Evolutionary conservation across 2,888 invertebrate species (phyloP).

Genomic region (Tenthredo notha): DNA sequence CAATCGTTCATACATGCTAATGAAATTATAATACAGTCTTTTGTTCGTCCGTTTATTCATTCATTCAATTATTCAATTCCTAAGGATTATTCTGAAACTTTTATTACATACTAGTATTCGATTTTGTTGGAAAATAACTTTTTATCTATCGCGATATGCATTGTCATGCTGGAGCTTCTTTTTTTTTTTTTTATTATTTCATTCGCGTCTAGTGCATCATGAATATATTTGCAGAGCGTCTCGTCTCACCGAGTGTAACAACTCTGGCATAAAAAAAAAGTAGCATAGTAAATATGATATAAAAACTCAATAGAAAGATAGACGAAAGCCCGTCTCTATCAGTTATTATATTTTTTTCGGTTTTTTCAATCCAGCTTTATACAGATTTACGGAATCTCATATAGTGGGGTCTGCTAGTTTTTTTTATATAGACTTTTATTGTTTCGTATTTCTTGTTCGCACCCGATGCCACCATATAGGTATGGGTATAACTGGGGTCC

Average conservation of each 20-base stretch:
- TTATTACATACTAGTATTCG: too few relatives aligned
- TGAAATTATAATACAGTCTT: neutral
- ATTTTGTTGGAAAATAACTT: too few relatives aligned
- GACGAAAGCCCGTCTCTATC: neutral
- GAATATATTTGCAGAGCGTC: neutral
- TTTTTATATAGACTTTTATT: neutral
- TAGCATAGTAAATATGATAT: neutral
- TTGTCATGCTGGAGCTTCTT: too few relatives aligned
- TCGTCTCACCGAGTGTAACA: neutral
- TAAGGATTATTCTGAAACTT: too few relatives aligned
- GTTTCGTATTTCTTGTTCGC: neutral
- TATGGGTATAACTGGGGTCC: neutral
- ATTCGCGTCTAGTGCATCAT: too few relatives aligned
- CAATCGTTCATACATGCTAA: neutral
- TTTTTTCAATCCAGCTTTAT: neutral
- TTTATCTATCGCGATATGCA: too few relatives aligned
- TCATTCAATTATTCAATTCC: too few relatives aligned
- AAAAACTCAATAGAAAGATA: neutral
- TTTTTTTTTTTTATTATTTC: too few relatives aligned
- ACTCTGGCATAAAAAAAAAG: neutral
- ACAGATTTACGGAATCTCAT: neutral
- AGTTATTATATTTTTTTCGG: neutral
- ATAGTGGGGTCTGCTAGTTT: neutral
- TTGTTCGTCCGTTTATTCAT: neutral
- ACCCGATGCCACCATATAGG: neutral